Evolutionary conservation across 2,113 vertebrate genomes (phyloP).

Genomic region (Atractosteus spatula): DNA sequence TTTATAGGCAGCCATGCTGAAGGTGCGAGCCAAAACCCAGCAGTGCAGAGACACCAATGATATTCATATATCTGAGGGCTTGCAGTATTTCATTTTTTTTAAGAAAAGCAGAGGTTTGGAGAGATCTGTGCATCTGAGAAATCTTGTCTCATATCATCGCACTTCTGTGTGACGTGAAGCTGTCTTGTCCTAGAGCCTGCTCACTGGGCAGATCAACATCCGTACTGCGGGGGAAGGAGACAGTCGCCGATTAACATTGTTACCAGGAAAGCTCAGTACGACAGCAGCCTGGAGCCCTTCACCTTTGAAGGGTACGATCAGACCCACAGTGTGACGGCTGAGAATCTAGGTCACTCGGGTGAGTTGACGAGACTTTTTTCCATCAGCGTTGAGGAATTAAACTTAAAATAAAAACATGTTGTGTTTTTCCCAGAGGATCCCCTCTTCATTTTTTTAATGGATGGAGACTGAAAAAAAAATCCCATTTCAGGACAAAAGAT

Average conservation of each 20-base stretch:
- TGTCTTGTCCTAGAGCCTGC: conserved; percentile 59
- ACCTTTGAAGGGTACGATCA: conserved; percentile 67
- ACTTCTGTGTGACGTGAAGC: not conserved
- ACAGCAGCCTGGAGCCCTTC: conserved; percentile 57
- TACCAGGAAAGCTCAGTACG: conserved; percentile 47
- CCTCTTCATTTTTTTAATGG: too few species aligned
- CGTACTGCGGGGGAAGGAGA: conserved; percentile 41
- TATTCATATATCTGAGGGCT: not conserved
- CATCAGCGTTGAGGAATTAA: too few species aligned
- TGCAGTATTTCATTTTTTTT: not conserved
- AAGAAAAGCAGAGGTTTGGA: too few species aligned
- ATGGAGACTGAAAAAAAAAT: too few species aligned
- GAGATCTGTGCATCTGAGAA: too few species aligned
- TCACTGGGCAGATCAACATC: conserved; percentile 47
- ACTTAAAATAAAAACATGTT: too few species aligned
- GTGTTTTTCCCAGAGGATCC: too few species aligned
- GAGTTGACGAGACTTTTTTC: conserved; percentile 18
- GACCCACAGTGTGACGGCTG: conserved; percentile 49
- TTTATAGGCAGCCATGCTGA: too few species aligned
- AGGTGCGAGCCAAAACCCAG: too few species aligned
- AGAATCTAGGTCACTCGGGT: conserved; percentile 80
- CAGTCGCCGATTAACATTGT: conserved; percentile 87
- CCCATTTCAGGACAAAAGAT: too few species aligned
- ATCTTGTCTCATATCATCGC: too few species aligned
- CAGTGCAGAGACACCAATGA: not conserved